Conservation (phyloP, 2,888 invertebrate genomes). For the Serrognathus titanus region DNA sequence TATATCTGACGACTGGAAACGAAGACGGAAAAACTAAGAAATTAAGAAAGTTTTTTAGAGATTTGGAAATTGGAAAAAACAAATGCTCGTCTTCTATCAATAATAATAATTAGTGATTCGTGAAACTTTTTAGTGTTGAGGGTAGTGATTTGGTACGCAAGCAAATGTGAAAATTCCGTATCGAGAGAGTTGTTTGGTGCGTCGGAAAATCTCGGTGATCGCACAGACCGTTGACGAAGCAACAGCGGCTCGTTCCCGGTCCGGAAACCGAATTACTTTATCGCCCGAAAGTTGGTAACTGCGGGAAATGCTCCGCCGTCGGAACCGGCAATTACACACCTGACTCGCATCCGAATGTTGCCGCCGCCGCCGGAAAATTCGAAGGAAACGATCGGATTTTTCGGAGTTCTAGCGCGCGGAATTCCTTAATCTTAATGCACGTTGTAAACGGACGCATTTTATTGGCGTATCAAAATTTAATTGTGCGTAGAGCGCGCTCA, state of each 20-base stretch:
- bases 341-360: slow-evolving; percentile 8
- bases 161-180: too few species aligned
- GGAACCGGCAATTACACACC: slow-evolving; percentile 16
- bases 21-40: too few species aligned
- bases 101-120: too few species aligned
- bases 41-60: too few species aligned
- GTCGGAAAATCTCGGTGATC: not conserved
- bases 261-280: slow-evolving; percentile 29
- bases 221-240: slow-evolving; percentile 5
- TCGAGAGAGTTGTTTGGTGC: not conserved
- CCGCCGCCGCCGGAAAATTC: not conserved
- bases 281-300: slow-evolving; percentile 21
- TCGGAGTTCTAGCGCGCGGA: not conserved
- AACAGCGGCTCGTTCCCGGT: not conserved
- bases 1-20: too few species aligned
- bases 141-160: too few species aligned
- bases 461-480: slow-evolving; percentile 35
- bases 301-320: slow-evolving; percentile 19
- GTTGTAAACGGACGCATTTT: slow-evolving; percentile 24
- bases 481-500: slow-evolving; percentile 27
- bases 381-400: too few species aligned
- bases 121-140: too few species aligned
- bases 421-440: slow-evolving; percentile 9
- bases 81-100: too few species aligned
- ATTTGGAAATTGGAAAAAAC: too few species aligned